Conservation (phyloP, 2,797 vertebrate species). For the Coracias cyanogaster region DNA sequence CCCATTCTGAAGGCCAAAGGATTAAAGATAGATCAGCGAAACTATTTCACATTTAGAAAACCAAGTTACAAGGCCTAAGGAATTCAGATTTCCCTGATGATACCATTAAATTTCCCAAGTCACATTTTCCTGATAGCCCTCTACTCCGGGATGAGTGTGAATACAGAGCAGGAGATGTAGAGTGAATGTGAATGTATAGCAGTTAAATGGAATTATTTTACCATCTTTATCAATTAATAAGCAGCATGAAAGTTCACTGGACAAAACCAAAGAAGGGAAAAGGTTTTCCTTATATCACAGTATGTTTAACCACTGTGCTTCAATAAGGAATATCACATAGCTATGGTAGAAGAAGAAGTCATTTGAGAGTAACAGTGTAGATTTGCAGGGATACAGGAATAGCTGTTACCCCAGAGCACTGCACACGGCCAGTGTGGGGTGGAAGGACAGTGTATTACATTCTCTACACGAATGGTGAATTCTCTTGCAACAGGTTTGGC, state of each 20-base stretch:
- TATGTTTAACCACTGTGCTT: background rate
- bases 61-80: background rate
- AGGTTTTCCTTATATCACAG: background rate
- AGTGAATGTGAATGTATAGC: background rate
- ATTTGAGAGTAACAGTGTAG: background rate
- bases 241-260: background rate
- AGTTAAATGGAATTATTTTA: background rate
- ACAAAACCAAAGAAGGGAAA: background rate
- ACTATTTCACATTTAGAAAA: background rate
- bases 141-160: background rate
- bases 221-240: background rate
- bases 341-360: background rate
- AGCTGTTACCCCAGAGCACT: background rate
- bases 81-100: background rate
- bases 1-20: background rate
- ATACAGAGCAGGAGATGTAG: background rate
- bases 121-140: background rate
- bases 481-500: constrained; percentile 16
- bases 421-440: rapidly evolving
- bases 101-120: background rate
- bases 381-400: background rate
- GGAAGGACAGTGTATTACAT: background rate
- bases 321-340: rapidly evolving
- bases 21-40: constrained; percentile 4
- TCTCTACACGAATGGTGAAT: background rate